These are phyloP conservation scores for Meriones psammophilus DNA, from an alignment of 2,797 vertebrate species.

Conservation along the genomic window DNA sequence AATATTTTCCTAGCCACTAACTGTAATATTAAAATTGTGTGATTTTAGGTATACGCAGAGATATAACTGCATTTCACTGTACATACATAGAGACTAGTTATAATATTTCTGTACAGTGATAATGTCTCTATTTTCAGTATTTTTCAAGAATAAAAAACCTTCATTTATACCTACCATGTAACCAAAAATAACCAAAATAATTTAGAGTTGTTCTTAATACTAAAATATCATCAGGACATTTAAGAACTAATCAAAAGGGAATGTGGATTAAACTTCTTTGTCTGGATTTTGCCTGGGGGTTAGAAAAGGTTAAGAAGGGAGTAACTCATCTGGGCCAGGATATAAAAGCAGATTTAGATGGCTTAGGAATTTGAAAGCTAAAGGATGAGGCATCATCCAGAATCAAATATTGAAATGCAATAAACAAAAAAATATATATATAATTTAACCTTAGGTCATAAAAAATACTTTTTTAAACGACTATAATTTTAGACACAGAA, in stretches of 20 bases:
- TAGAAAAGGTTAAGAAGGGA: background rate
- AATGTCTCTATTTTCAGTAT: background rate
- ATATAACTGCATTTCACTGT: background rate
- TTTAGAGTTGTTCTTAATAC: background rate
- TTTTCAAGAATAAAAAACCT: background rate
- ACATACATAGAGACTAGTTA: background rate
- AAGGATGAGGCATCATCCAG: background rate
- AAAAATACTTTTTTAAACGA: background rate
- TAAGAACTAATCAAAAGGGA: background rate
- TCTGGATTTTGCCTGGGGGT: background rate
- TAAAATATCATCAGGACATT: background rate
- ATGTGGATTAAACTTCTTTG: background rate
- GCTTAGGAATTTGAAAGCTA: background rate
- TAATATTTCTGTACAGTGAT: background rate
- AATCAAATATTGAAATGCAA: background rate
- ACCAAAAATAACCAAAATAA: conserved; percentile 5
- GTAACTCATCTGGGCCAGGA: background rate
- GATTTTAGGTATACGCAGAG: background rate
- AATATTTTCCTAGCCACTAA: conserved; percentile 1
- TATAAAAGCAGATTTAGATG: too few species aligned
- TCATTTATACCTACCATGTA: conserved; percentile 14
- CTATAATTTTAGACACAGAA: too few species aligned
- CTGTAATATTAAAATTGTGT: conserved; percentile 12
- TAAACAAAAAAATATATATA: background rate
- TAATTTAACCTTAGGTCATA: background rate